A percentile compares a stretch with the other conserved stretches of the same genome.
Conservation (phyloP, 2,113 vertebrate genomes). For the Eidolon helvum region DNA sequence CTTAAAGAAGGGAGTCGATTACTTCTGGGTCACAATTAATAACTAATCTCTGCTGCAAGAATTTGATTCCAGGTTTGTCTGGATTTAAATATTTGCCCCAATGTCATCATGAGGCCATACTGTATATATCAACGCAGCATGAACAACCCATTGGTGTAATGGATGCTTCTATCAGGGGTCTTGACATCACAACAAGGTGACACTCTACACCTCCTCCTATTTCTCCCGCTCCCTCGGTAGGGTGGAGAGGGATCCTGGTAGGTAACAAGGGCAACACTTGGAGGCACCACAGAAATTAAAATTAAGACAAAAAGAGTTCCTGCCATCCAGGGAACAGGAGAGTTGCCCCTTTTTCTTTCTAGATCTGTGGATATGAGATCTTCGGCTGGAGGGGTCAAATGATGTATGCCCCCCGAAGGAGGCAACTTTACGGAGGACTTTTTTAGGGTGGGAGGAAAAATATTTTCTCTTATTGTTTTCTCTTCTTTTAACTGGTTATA, state of each 20-base stretch:
- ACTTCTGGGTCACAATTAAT: background rate
- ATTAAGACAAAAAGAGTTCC: background rate
- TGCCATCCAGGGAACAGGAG: background rate
- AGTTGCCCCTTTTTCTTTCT: accelerated
- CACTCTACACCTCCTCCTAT: background rate
- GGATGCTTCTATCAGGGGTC: background rate
- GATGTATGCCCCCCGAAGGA: background rate
- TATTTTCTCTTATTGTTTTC: background rate
- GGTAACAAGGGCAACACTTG: background rate
- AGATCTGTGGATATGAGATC: background rate
- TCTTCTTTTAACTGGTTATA: background rate
- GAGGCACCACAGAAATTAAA: background rate
- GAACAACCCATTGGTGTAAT: background rate
- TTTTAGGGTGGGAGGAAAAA: too few relatives aligned
- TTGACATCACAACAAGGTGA: background rate
- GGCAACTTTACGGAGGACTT: background rate
- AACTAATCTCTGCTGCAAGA: background rate
- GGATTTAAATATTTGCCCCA: background rate
- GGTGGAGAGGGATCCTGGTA: background rate
- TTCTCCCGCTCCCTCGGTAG: background rate
- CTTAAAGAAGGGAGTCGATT: background rate
- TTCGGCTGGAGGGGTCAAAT: background rate
- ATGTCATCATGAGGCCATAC: background rate
- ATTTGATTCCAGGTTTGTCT: background rate
- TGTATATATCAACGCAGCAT: background rate